These are phyloP conservation scores for Anas georgica DNA, from an alignment of 2,797 vertebrate species.

Conservation along the genomic window DNA sequence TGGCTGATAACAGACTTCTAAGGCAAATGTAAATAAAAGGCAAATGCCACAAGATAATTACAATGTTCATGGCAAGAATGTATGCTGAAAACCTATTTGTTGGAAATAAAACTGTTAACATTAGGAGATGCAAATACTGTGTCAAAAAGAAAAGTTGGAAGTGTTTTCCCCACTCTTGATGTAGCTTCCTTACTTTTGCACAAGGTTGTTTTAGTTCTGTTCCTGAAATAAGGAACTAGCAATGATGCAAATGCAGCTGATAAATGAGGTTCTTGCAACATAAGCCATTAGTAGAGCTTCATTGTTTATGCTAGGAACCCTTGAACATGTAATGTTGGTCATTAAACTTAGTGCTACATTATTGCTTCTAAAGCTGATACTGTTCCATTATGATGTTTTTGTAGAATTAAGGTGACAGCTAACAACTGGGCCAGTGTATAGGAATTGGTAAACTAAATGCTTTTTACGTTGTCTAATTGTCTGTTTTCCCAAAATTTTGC, in stretches of 20 bases:
- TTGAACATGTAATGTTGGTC: constrained; percentile 19
- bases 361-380: constrained; percentile 52
- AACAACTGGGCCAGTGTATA: constrained; percentile 73
- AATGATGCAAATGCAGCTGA: constrained; percentile 55
- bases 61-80: constrained; percentile 63
- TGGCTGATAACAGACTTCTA: constrained; percentile 74
- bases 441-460: constrained; percentile 57
- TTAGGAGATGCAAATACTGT: constrained; percentile 43
- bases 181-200: constrained; percentile 56
- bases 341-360: constrained; percentile 42
- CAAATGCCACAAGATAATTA: constrained; percentile 52
- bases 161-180: constrained; percentile 54
- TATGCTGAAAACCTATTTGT: constrained; percentile 58
- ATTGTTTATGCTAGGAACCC: constrained; percentile 39
- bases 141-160: constrained; percentile 47
- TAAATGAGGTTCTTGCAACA: constrained; percentile 51
- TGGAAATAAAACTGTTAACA: constrained; percentile 43
- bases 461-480: constrained; percentile 84
- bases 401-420: constrained; percentile 74
- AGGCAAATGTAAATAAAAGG: constrained; percentile 66
- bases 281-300: constrained; percentile 44
- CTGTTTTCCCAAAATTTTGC: constrained; percentile 88
- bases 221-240: constrained; percentile 74
- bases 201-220: constrained; percentile 66
- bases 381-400: constrained; percentile 7